Evolutionary conservation across 2,888 invertebrate species (phyloP), one percentile per base, ranked within the genome.

Genomic region (Drosophila lutescens): DNA sequence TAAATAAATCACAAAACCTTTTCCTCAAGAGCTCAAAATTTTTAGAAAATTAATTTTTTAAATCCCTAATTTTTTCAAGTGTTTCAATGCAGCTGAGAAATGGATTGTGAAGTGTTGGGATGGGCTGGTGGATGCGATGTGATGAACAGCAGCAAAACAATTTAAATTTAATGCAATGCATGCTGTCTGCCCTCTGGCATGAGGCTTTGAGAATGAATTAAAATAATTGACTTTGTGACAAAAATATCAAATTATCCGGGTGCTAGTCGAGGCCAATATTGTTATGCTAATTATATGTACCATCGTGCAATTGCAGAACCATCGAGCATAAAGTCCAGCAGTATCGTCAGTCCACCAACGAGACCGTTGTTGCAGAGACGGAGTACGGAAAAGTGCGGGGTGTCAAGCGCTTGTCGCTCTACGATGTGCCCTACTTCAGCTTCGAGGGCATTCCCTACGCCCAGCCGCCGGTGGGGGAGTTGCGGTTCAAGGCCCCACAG

Each of bases 401-500:
- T 17, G 82, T 87, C 0, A 91, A 91, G 77, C 87, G 91, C 2
- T 20, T 85, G 34, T 85, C 91, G 12, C 74, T 86, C 20, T 92
- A 91, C 73, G 88, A 90, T 59, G 84, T 86, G 56, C 74, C 90
- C 34, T 92, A 90, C 68, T 90, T 84, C 30, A 91, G 91, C 55
- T 92, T 92, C 50, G 92, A 92, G 81, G 91, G 90, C 34, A 90
- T 92, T 55, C 92, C 92, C 17, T 92, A 91, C 77, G 92, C 91
- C 12, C 90, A 91, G 79, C 92, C 92, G n/a, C 92, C 92, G 1
- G 59, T 91, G 15, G 91, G 90, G 3, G 90, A 91, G 72, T 59
- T 92, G 47, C 78, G 92, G 43, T 91, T 91, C 62, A 88, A 89
- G 91, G 92, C 93, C 41, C 93, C 93, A 0, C 90, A 91, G 60